A percentile compares a stretch with the other conserved stretches of the same genome.
Conservation (phyloP, 2,797 vertebrate genomes). For the Phalloptychus januarius region DNA sequence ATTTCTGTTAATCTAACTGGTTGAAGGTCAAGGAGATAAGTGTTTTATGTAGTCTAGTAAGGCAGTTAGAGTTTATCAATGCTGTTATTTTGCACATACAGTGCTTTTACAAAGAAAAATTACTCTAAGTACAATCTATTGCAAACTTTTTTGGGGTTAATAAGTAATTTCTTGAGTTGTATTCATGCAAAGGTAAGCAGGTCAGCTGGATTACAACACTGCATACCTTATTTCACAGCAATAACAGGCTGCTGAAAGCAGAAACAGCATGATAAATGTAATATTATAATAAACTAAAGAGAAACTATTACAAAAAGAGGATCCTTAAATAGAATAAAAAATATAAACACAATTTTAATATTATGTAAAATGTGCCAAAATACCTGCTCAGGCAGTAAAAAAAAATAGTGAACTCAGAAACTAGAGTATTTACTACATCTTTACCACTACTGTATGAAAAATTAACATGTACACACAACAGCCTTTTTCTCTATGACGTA, state of each 20-base stretch:
- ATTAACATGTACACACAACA: constrained; percentile 48
- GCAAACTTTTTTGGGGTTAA: constrained; percentile 43
- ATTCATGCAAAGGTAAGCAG: constrained; percentile 54
- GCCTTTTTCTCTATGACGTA: constrained; percentile 29
- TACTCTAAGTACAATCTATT: background rate
- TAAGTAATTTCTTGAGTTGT: constrained; percentile 47
- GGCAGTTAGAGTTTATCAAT: background rate
- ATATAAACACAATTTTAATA: background rate
- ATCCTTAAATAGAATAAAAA: background rate
- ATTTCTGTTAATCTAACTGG: background rate
- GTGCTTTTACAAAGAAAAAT: background rate
- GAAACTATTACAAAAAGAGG: background rate
- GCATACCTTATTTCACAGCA: background rate
- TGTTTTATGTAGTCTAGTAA: background rate
- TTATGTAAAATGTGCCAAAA: constrained; percentile 22
- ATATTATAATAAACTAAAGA: background rate
- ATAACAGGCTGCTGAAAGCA: background rate
- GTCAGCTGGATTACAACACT: constrained; percentile 32
- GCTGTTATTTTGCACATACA: constrained; percentile 2
- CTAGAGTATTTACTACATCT: constrained; percentile 54
- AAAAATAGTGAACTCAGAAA: constrained; percentile 36
- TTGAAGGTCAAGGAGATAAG: constrained; percentile 21
- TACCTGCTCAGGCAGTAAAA: constrained; percentile 21
- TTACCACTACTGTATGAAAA: constrained; percentile 34
- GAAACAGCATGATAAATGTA: background rate